These are phyloP conservation scores for Notocelia uddmanniana DNA, from an alignment of 2,888 invertebrate species.

Conservation along the genomic window DNA sequence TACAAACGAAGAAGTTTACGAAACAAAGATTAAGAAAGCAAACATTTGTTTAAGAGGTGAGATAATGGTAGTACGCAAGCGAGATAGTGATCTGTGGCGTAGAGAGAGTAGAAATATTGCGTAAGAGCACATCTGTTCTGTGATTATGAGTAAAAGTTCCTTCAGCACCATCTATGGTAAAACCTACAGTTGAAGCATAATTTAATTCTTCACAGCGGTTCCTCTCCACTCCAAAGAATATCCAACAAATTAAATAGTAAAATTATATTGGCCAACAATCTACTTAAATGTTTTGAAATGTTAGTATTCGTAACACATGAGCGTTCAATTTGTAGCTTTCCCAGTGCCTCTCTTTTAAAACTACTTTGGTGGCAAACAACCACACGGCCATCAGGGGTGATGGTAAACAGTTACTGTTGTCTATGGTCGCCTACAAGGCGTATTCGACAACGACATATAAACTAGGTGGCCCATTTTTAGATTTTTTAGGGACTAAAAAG, in stretches of 20 bases:
- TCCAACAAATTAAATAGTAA: too few relatives aligned
- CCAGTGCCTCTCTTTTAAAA: too few relatives aligned
- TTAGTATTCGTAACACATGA: background rate
- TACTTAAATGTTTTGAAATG: too few relatives aligned
- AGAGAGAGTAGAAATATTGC: constrained; percentile 42
- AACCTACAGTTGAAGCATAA: background rate
- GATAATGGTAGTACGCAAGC: constrained; percentile 42
- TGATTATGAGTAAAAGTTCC: constrained; percentile 20
- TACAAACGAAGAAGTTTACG: constrained; percentile 47
- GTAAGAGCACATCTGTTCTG: constrained; percentile 27
- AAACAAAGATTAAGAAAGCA: constrained; percentile 55
- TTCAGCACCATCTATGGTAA: background rate
- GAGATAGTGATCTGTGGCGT: constrained; percentile 40
- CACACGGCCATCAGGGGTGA: too few relatives aligned
- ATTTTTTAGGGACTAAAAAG: too few relatives aligned
- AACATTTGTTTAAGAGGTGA: constrained; percentile 54
- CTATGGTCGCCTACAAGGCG: too few relatives aligned
- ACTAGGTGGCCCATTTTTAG: too few relatives aligned
- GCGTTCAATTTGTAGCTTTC: background rate
- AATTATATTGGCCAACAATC: too few relatives aligned
- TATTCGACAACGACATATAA: too few relatives aligned
- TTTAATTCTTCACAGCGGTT: background rate
- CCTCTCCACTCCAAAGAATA: too few relatives aligned
- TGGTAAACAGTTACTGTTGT: too few relatives aligned
- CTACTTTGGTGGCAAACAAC: too few relatives aligned